A percentile compares a stretch with the other conserved stretches of the same genome.
Evolutionary conservation across 2,113 vertebrate genomes (phyloP).

Genomic region (Phrynocephalus versicolor): DNA sequence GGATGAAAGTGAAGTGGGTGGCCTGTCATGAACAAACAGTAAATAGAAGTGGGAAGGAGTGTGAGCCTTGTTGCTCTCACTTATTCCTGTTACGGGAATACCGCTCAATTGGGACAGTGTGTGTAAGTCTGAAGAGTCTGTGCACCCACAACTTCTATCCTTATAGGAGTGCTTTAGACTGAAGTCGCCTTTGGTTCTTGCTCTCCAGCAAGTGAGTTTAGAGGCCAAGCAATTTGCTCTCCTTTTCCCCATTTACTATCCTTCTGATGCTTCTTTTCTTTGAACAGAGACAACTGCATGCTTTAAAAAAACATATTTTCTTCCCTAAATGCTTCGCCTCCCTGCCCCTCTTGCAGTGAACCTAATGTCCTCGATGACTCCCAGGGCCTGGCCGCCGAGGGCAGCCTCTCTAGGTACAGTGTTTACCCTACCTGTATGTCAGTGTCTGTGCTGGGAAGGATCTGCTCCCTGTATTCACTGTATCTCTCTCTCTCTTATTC

Average conservation of each 20-base stretch:
- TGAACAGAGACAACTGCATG: conserved; percentile 77
- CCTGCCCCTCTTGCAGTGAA: conserved; percentile 97
- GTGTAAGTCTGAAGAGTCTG: conserved; percentile 51
- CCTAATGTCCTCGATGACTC: conserved; percentile 99
- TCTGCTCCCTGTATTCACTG: conserved; percentile 66
- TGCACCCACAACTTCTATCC: conserved; percentile 43
- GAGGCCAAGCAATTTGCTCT: conserved; percentile 71
- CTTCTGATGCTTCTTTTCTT: conserved; percentile 71
- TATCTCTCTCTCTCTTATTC: conserved; percentile 66
- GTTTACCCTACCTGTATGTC: conserved; percentile 85
- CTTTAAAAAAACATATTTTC: conserved; percentile 73
- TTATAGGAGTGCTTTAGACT: conserved; percentile 32
- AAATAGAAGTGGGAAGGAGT: conserved; percentile 42
- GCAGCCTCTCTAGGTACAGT: conserved; percentile 99
- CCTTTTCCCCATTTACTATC: conserved; percentile 72
- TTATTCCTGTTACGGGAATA: conserved; percentile 22
- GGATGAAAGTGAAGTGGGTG: not conserved
- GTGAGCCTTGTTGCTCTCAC: conserved; percentile 4
- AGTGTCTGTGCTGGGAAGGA: conserved; percentile 88
- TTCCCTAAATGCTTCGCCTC: conserved; percentile 91
- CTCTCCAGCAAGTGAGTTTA: conserved; percentile 68
- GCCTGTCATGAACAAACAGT: conserved; percentile 44
- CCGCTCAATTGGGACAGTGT: conserved; percentile 17
- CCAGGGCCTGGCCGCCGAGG: conserved; percentile 97
- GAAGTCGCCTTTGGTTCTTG: conserved; percentile 64